phyloP scores from a whole-genome alignment of 2,797 vertebrate genomes.

The Denticeps clupeoides region DNA sequence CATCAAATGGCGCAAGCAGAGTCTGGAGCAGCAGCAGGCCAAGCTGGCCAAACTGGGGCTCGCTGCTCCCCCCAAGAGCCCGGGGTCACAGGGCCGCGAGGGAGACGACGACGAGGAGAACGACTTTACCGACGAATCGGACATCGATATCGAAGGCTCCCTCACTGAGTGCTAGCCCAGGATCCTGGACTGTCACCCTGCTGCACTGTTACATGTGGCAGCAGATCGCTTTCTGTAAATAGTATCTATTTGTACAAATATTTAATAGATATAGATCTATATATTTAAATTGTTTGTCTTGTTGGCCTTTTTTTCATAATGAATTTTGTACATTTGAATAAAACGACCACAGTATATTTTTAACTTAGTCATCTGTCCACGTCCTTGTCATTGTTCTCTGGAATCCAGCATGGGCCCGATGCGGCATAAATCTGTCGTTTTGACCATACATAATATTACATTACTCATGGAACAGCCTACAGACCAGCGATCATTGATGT shows the following conservation, averaged over 20 bases:
- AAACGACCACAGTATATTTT: slow-evolving; percentile 63
- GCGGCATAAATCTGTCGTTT: too few relatives aligned
- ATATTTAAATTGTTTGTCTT: slow-evolving; percentile 51
- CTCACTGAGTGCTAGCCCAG: slow-evolving; percentile 40
- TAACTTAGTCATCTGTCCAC: slow-evolving; percentile 26
- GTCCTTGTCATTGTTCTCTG: not conserved
- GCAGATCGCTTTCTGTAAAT: slow-evolving; percentile 40
- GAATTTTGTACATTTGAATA: slow-evolving; percentile 43
- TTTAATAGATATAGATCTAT: slow-evolving; percentile 66
- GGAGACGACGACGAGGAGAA: slow-evolving; percentile 55
- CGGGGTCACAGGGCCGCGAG: slow-evolving; percentile 54
- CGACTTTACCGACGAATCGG: slow-evolving; percentile 44
- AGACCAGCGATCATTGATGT: too few relatives aligned
- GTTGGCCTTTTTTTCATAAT: slow-evolving; percentile 43
- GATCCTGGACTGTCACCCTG: too few relatives aligned
- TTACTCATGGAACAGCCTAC: too few relatives aligned
- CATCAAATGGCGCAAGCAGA: slow-evolving; percentile 80
- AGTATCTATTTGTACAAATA: slow-evolving; percentile 40
- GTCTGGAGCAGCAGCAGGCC: slow-evolving; percentile 73
- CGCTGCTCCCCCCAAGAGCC: slow-evolving; percentile 48
- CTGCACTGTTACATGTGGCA: not conserved
- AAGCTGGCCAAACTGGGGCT: slow-evolving; percentile 66
- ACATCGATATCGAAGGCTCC: slow-evolving; percentile 53
- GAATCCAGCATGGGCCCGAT: too few relatives aligned
- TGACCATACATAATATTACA: too few relatives aligned